Conservation (phyloP, 1,140 invertebrate species). For the Diabrotica undecimpunctata region DNA sequence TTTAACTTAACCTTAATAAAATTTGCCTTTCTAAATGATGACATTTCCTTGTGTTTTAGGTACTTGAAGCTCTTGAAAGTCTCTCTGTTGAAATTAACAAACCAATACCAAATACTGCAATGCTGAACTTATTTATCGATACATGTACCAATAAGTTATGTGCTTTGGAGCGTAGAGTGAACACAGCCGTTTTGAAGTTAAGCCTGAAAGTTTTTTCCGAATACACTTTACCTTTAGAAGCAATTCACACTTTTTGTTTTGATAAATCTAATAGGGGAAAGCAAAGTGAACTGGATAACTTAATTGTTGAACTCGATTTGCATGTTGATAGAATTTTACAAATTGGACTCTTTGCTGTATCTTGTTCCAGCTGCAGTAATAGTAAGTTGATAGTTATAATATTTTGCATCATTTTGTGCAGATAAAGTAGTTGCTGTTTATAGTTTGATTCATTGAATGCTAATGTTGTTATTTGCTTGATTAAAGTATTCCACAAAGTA, state of each 20-base stretch:
- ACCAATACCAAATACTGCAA: constrained; percentile 22
- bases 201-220: constrained; percentile 36
- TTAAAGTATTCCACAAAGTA: no score
- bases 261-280: constrained; percentile 16
- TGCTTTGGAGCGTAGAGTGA: constrained; percentile 39
- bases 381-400: constrained; percentile 18
- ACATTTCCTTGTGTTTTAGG: constrained; percentile 17
- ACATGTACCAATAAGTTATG: constrained; percentile 36
- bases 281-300: constrained; percentile 29
- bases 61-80: constrained; percentile 29
- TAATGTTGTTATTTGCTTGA: no score
- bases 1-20: no score
- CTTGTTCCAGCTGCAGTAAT: constrained; percentile 57
- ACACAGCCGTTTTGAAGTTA: constrained; percentile 38
- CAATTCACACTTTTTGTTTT: constrained; percentile 33
- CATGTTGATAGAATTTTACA: constrained; percentile 61
- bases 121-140: constrained; percentile 37
- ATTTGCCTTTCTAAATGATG: no score
- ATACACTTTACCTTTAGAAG: constrained; percentile 30
- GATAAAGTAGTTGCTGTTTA: constrained; percentile 5
- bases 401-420: constrained; percentile 6
- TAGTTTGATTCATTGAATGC: no score
- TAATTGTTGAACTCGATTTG: constrained; percentile 61
- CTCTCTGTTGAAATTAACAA: constrained; percentile 32
- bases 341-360: constrained; percentile 65